Base-by-base conservation (phyloP, 2,113 vertebrate species). In the Oxygymnocypris stewartii region DNA sequence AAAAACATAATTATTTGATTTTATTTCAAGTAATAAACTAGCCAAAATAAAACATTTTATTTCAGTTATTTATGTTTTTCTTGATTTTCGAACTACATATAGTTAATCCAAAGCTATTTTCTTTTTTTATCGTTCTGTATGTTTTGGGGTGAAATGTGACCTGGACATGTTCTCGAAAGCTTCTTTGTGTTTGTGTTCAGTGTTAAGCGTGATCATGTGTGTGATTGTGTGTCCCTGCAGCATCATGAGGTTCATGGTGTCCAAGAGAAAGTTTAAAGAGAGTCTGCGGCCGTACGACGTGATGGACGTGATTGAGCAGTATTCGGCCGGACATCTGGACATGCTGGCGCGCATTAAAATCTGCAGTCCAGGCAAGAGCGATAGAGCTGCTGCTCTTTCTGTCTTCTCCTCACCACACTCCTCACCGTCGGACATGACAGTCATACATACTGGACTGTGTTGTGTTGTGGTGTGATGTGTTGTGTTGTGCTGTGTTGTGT, bases 251-350 rank as follows among this genome's bases (percentile, higher is more conserved):
- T 99, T 99, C 89, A 95, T 99, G 88, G 98, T 99, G 86, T 98
- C 98, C 83, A 99, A 99, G 90, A 93, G 97, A 87, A 99, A 99
- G 92, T 99, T 99, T 87, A 99, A 99, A 90, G 98, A 99, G 94
- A 99, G 98, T 87, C 94, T 99, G 12, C 94, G 98, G 35, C 98
- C 98, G 0, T 99, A 99, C 0, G 98, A 99, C 0, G 98, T 99
- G 67, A 99, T 99, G 98, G 98, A 99, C 0, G 98, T 99, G 88
- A 99, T 99, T 0, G 98, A 99, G 85, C 98, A 99, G 91, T 99
- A 99, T 40, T 99, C 98, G 0, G 98, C 98, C 0, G 98, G 98
- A 69, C 98, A 99, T 90, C 92, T 99, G 92, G 98, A 99, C 93
- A 99, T 99, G 98, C 93, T 99, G 6, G 96, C 98, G 23, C 94